Percentiles rank a stretch among this genome's conserved stretches.
These are phyloP conservation scores for Melipona quadrifasciata DNA, from an alignment of 1,140 invertebrate species.

Conservation along the genomic window DNA sequence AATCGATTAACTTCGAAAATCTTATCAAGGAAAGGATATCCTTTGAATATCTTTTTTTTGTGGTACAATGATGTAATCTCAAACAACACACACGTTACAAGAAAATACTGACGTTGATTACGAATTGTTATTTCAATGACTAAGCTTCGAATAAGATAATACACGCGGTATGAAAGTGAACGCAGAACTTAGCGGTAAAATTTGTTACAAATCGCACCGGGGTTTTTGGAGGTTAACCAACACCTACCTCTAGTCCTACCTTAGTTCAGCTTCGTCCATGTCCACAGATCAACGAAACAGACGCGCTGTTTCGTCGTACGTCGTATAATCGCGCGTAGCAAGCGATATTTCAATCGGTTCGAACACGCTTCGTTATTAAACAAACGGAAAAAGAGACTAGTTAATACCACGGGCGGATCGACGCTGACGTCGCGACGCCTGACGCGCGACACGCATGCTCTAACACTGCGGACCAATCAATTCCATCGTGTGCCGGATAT, in stretches of 20 bases:
- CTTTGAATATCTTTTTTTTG: no score
- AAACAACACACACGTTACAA: no score
- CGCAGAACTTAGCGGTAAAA: no score
- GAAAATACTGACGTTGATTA: no score
- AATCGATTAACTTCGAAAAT: no score
- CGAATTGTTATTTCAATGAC: no score
- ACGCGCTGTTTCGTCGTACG: background rate
- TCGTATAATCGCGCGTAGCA: background rate
- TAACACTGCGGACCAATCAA: slow-evolving; percentile 43
- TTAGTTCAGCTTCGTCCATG: slow-evolving; percentile 64
- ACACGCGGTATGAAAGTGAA: no score
- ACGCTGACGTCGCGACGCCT: slow-evolving; percentile 56
- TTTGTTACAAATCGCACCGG: no score
- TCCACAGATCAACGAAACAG: background rate
- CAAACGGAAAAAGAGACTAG: slow-evolving; percentile 6
- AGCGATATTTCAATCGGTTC: background rate
- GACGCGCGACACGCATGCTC: slow-evolving; percentile 55
- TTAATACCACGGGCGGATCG: slow-evolving; percentile 2
- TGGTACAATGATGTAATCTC: no score
- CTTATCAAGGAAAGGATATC: no score
- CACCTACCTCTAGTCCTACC: slow-evolving; percentile 45
- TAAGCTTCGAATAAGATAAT: no score
- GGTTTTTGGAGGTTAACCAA: slow-evolving; percentile 19
- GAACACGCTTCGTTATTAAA: slow-evolving; percentile 36
- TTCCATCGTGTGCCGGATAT: slow-evolving; percentile 16